Percentiles rank a stretch among this genome's conserved stretches.
phyloP scores from a whole-genome alignment of 35 echinoderm and acorn worm genomes.

The Apostichopus japonicus region DNA sequence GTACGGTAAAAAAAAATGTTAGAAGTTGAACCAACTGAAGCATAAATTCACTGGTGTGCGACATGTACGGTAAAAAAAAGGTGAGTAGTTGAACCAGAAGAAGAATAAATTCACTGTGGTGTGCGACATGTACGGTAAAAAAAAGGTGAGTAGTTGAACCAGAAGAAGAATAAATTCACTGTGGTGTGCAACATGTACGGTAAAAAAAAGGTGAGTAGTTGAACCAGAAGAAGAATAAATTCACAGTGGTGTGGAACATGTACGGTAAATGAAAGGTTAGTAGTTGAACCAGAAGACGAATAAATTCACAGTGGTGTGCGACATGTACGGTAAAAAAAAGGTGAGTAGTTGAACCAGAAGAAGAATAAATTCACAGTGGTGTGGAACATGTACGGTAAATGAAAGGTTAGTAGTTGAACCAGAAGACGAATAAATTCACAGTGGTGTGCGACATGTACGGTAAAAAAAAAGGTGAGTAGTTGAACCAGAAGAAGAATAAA shows the following conservation, averaged over 20 bases:
- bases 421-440: conserved; percentile 67
- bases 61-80: conserved; percentile 81
- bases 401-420: no score
- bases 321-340: conserved; percentile 81
- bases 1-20: no score
- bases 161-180: conserved; percentile 67
- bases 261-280: conserved; percentile 90
- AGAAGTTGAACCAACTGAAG: no score
- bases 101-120: conserved; percentile 68
- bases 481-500: no score
- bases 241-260: conserved; percentile 61
- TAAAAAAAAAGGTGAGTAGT: conserved; percentile 56
- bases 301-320: conserved; percentile 66
- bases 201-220: no score
- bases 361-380: conserved; percentile 68
- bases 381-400: conserved; percentile 77
- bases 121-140: conserved; percentile 77
- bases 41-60: conserved; percentile 71
- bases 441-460: conserved; percentile 70
- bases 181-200: conserved; percentile 70
- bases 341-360: no score
- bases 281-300: conserved; percentile 63
- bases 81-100: no score
- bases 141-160: no score
- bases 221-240: conserved; percentile 67